Conservation (phyloP, 2,888 invertebrate genomes). For the Schrankia costaestrigalis region DNA sequence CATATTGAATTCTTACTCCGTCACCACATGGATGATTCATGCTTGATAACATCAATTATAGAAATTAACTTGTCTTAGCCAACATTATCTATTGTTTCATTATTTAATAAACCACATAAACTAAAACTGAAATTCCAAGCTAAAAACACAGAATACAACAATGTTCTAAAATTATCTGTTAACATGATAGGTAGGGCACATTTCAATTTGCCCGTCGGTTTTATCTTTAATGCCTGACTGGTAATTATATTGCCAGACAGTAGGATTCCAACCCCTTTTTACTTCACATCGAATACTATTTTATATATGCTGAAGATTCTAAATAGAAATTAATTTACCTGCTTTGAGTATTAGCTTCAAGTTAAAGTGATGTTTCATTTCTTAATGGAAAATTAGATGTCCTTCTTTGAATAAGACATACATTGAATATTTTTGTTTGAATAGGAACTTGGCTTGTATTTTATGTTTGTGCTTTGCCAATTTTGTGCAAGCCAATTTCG, state of each 20-base stretch:
- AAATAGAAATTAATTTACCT: slow-evolving; percentile 12
- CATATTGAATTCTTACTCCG: too few species aligned
- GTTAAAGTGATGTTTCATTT: background rate
- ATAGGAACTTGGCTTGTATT: too few species aligned
- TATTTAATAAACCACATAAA: slow-evolving; percentile 1
- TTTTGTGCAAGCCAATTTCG: too few species aligned
- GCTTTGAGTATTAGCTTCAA: background rate
- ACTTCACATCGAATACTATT: slow-evolving; percentile 31
- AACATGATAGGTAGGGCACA: slow-evolving; percentile 37
- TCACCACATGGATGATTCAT: too few species aligned
- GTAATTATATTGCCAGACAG: slow-evolving; percentile 52
- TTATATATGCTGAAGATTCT: slow-evolving; percentile 8
- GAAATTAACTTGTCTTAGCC: too few species aligned
- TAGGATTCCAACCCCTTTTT: slow-evolving; percentile 40
- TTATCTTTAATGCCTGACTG: slow-evolving; percentile 44
- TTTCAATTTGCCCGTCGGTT: slow-evolving; percentile 47
- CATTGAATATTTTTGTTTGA: too few species aligned
- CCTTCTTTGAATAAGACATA: too few species aligned
- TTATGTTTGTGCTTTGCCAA: too few species aligned
- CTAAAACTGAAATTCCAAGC: background rate
- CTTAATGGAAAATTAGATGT: background rate
- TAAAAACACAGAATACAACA: slow-evolving; percentile 3
- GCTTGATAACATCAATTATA: too few species aligned
- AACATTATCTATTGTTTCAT: slow-evolving; percentile 17
- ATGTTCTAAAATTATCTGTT: slow-evolving; percentile 12